Evolutionary conservation across 2,797 vertebrate genomes (phyloP).

Genomic region (Sebastes vulpes): DNA sequence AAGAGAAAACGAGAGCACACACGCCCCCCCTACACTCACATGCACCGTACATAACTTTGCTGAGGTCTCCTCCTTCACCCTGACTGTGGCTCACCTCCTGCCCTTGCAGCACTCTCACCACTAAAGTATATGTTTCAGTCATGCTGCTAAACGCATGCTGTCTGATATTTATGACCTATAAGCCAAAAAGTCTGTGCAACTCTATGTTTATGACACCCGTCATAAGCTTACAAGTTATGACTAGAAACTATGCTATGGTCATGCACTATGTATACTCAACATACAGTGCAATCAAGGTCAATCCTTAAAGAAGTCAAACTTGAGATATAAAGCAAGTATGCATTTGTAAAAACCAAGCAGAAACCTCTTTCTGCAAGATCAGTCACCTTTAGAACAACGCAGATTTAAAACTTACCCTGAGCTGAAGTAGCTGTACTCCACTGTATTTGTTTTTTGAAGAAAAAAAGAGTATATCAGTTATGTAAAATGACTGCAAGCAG

Average conservation of each 20-base stretch:
- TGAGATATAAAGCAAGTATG: neutral
- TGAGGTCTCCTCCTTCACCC: constrained; percentile 25
- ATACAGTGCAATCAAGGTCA: constrained; percentile 27
- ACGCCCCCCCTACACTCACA: constrained; percentile 6
- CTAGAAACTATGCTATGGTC: constrained; percentile 21
- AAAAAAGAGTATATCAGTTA: constrained; percentile 30
- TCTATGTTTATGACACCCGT: constrained; percentile 47
- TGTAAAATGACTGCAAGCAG: constrained; percentile 51
- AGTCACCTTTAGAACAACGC: neutral
- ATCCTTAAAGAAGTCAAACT: neutral
- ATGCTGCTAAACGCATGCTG: constrained; percentile 40
- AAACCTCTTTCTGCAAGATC: neutral
- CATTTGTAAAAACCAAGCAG: neutral
- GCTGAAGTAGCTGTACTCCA: constrained; percentile 74
- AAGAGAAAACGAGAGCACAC: neutral
- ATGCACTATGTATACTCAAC: constrained; percentile 16
- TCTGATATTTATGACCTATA: constrained; percentile 65
- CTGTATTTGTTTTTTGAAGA: constrained; percentile 54
- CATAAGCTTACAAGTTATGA: constrained; percentile 35
- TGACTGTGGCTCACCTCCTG: constrained; percentile 59
- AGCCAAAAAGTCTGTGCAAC: constrained; percentile 37
- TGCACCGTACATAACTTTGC: constrained; percentile 19
- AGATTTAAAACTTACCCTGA: constrained; percentile 77
- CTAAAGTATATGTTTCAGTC: constrained; percentile 66
- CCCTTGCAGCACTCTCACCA: constrained; percentile 50